phyloP scores from a whole-genome alignment of 2,888 invertebrate genomes.

The Stramonita haemastoma region DNA sequence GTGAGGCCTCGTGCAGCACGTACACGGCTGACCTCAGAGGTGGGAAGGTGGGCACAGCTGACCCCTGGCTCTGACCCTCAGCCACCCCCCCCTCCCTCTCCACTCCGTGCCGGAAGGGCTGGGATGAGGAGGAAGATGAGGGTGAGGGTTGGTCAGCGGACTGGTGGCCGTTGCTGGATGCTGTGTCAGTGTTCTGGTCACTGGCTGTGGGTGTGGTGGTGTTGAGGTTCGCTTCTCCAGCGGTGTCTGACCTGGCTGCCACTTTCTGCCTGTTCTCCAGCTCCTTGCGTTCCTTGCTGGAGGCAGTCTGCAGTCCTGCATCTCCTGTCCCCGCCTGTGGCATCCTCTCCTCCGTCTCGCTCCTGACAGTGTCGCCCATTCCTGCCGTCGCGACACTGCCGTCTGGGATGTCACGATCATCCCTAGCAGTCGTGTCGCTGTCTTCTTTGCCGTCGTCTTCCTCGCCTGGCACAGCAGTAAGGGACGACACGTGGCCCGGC shows the following conservation, averaged over 20 bases:
- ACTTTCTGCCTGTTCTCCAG: slow-evolving; percentile 4
- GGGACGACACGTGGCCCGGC: not conserved
- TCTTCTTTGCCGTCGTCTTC: not conserved
- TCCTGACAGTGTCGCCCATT: not conserved
- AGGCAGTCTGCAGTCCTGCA: not conserved
- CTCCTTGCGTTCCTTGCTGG: slow-evolving; percentile 21
- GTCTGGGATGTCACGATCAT: not conserved
- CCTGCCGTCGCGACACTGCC: not conserved
- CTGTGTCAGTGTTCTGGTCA: not conserved
- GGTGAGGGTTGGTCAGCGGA: not conserved
- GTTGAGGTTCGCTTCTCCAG: not conserved
- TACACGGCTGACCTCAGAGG: not conserved
- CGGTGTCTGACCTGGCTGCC: not conserved
- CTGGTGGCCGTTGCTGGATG: not conserved
- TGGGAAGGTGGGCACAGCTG: not conserved
- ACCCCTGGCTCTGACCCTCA: not conserved
- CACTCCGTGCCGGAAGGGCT: slow-evolving; percentile 41
- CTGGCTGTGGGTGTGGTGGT: not conserved
- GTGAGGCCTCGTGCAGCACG: not conserved
- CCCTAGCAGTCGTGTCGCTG: not conserved
- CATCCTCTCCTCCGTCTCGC: not conserved
- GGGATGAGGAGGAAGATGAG: no score
- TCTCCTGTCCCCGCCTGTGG: not conserved
- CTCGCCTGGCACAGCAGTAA: not conserved
- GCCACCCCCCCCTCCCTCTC: slow-evolving; percentile 11